These are phyloP conservation scores for Epistrophella euchroma DNA, from an alignment of 2,888 invertebrate species.

Conservation along the genomic window DNA sequence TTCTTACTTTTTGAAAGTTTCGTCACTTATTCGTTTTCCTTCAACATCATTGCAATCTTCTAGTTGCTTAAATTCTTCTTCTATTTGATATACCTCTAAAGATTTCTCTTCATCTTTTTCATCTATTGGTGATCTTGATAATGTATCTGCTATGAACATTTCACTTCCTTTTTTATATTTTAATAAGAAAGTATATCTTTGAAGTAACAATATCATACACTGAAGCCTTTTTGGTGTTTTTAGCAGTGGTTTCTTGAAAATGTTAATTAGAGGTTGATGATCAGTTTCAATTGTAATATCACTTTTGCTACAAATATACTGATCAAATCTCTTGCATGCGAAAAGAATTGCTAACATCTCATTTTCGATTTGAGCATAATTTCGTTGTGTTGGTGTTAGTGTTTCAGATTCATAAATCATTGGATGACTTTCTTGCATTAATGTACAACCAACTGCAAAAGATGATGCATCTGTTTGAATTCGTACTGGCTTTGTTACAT, in stretches of 20 bases:
- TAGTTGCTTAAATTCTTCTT: not conserved
- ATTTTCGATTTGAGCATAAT: slow-evolving; percentile 59
- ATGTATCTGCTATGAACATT: slow-evolving; percentile 32
- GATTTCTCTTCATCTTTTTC: not conserved
- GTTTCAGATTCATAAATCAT: slow-evolving; percentile 39
- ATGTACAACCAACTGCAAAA: slow-evolving; percentile 50
- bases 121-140: slow-evolving; percentile 9
- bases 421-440: slow-evolving; percentile 45
- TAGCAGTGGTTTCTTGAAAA: slow-evolving; percentile 42
- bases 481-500: slow-evolving; percentile 46
- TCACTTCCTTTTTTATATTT: slow-evolving; percentile 35
- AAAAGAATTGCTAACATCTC: slow-evolving; percentile 66
- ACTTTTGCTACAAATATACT: slow-evolving; percentile 70
- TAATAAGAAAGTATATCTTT: slow-evolving; percentile 16
- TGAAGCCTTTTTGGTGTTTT: slow-evolving; percentile 28
- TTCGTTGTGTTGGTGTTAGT: slow-evolving; percentile 47
- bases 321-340: slow-evolving; percentile 70
- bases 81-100: too few relatives aligned
- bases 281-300: slow-evolving; percentile 71
- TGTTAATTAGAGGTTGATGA: slow-evolving; percentile 69
- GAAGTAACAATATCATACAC: slow-evolving; percentile 14
- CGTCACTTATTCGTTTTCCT: not conserved
- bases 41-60: not conserved
- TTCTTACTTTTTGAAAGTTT: not conserved
- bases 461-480: slow-evolving; percentile 63